Percentiles rank a stretch among this genome's conserved stretches.
These are phyloP conservation scores for Oryzias celebensis DNA, from an alignment of 2,113 vertebrate species.

Conservation along the genomic window DNA sequence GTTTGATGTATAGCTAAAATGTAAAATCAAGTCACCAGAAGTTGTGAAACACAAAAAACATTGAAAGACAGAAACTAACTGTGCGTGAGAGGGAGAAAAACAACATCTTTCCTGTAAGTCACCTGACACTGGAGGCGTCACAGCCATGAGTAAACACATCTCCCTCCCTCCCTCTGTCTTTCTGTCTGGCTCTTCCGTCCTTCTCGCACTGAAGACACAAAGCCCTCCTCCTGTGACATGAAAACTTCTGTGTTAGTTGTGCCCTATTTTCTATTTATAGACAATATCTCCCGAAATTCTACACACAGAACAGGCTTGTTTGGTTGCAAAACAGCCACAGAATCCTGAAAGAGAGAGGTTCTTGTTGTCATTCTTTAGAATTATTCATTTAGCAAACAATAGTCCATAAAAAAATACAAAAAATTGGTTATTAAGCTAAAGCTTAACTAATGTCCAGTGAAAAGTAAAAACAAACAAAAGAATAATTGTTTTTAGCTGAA, in stretches of 20 bases:
- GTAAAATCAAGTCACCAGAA: slow-evolving; percentile 11
- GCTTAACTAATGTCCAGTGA: too few relatives aligned
- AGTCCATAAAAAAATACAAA: not conserved
- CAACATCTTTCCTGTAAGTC: slow-evolving; percentile 71
- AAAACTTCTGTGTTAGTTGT: slow-evolving; percentile 27
- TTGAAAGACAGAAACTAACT: slow-evolving; percentile 6
- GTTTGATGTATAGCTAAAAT: not conserved
- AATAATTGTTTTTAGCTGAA: too few relatives aligned
- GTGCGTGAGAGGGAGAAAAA: slow-evolving; percentile 44
- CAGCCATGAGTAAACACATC: slow-evolving; percentile 57
- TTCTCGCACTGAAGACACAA: slow-evolving; percentile 19
- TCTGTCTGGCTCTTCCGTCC: slow-evolving; percentile 15
- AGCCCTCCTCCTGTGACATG: slow-evolving; percentile 4
- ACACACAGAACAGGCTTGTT: not conserved
- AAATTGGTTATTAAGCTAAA: not conserved
- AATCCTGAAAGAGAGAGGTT: too few relatives aligned
- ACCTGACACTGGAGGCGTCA: slow-evolving; percentile 68
- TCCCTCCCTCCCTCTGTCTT: slow-evolving; percentile 22
- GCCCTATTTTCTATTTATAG: slow-evolving; percentile 23
- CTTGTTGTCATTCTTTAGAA: not conserved
- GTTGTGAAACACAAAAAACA: slow-evolving; percentile 25
- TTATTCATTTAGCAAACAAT: not conserved
- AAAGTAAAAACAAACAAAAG: too few relatives aligned
- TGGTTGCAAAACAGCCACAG: not conserved
- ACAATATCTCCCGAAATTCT: not conserved